Conservation (phyloP, 2,888 invertebrate genomes). For the Cacoxenus indagator region DNA sequence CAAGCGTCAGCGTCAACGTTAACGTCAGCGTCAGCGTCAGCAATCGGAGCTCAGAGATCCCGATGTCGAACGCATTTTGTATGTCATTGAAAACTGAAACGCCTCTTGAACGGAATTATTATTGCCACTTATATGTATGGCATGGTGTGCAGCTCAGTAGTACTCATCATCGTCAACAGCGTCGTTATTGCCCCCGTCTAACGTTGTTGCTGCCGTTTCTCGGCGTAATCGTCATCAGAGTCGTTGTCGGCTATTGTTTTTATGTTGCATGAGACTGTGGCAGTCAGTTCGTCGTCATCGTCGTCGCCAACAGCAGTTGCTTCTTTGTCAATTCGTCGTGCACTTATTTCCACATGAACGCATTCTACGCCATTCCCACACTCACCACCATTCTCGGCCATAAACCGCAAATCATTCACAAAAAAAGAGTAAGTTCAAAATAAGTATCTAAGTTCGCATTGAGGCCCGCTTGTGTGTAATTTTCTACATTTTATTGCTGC, state of each 20-base stretch:
- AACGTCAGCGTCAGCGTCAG: slow-evolving; percentile 2
- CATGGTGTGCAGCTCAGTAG: background rate
- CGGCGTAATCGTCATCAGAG: slow-evolving; percentile 13
- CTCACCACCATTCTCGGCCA: slow-evolving; percentile 29
- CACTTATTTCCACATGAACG: slow-evolving; percentile 62
- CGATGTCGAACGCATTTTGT: slow-evolving; percentile 46
- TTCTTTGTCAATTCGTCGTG: slow-evolving; percentile 31
- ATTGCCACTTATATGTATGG: slow-evolving; percentile 58
- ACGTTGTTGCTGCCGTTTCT: background rate
- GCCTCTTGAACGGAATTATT: slow-evolving; percentile 67
- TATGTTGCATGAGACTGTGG: background rate
- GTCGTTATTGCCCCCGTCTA: slow-evolving; percentile 12
- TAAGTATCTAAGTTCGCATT: slow-evolving; percentile 1
- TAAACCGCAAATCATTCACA: slow-evolving; percentile 51
- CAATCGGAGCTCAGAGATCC: slow-evolving; percentile 38
- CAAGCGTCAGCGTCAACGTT: background rate
- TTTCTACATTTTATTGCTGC: background rate
- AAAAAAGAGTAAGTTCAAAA: slow-evolving; percentile 2
- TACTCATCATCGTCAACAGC: slow-evolving; percentile 2
- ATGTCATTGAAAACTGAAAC: slow-evolving; percentile 67
- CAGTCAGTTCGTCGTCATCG: background rate
- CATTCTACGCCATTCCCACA: slow-evolving; percentile 32
- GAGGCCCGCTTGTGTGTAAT: background rate
- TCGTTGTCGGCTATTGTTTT: slow-evolving; percentile 4
- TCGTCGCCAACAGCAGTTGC: slow-evolving; percentile 35